phyloP scores from a whole-genome alignment of 2,797 vertebrate genomes.

The Craterocephalus amniculus region DNA sequence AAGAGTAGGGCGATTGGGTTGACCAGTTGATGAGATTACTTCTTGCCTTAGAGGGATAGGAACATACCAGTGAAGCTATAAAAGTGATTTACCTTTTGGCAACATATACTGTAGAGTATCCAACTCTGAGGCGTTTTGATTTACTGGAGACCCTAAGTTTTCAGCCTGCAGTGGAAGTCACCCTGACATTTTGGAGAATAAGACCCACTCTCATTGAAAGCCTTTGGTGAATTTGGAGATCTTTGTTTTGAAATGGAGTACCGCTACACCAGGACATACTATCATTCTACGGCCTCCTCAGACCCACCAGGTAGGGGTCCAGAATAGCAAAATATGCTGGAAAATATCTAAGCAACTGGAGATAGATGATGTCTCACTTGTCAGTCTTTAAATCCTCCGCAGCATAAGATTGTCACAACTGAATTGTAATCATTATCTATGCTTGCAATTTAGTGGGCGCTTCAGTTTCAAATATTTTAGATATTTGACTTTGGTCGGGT shows the following conservation, averaged over 20 bases:
- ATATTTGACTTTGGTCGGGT: neutral
- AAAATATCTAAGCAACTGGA: neutral
- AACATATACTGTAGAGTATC: neutral
- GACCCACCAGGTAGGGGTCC: conserved; percentile 58
- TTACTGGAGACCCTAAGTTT: conserved; percentile 8
- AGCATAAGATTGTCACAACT: neutral
- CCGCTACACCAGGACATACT: conserved; percentile 39
- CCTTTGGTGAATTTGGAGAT: conserved; percentile 16
- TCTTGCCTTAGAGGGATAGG: conserved; percentile 6
- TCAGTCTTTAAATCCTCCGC: neutral
- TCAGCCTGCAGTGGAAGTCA: conserved; percentile 5
- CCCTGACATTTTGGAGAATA: conserved; percentile 21
- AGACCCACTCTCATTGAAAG: conserved; percentile 4
- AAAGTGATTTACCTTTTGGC: conserved; percentile 10
- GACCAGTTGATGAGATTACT: conserved; percentile 23
- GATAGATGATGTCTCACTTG: neutral
- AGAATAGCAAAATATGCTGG: neutral
- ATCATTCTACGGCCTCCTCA: conserved; percentile 19
- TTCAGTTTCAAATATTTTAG: conserved; percentile 10
- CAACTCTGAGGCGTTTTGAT: conserved; percentile 1
- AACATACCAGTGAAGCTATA: conserved; percentile 11
- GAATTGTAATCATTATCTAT: neutral
- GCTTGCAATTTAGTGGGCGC: neutral
- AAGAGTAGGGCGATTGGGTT: conserved; percentile 21
- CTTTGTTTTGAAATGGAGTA: conserved; percentile 67